Base-by-base conservation (phyloP, 2,797 vertebrate genomes). In the Podargus strigoides region DNA sequence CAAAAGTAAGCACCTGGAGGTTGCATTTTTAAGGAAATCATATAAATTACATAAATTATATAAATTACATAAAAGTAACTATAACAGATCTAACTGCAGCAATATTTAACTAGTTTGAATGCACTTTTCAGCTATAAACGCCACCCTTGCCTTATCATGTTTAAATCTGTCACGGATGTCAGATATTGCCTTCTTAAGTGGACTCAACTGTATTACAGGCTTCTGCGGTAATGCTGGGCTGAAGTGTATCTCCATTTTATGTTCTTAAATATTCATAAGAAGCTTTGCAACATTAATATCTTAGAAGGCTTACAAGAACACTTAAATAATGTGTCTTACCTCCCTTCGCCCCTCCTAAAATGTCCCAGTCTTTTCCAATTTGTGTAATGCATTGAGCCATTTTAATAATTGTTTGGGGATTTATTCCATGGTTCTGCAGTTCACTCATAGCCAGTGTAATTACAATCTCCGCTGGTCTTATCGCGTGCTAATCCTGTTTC, bases 251-350 rank as follows among this genome's bases (percentile, higher is more conserved):
- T 98, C 98, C 98, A 99, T 99, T 99, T 99, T 98, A 98, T 97
- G 98, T 98, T 98, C 98, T 99, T 99, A 99, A 99, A 99, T 99
- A 99, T 99, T 99, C 98, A 99, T 99, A 99, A 99, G 99, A 98
- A 98, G 99, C 99, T 99, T 99, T 99, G 98, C 98, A 99, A 98
- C 99, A 99, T 99, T 99, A 99, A 99, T 99, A 99, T 99, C 99
- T 99, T 99, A 99, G 98, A 99, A 99, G 99, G 98, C 98, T 99
- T 99, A 99, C 99, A 99, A 99, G 99, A 99, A 99, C 99, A 99
- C 99, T 99, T 99, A 99, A 99, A 99, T 99, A 99, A 99, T 98
- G 98, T 98, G 98, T 97, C 97, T 97, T 98, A 81, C 84, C 92
- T 97, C 94, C 96, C 95, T 92, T 95, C 4, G 78, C 97, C 94